Base-by-base conservation (phyloP, 1,140 invertebrate species). In the Rhopalosiphum maidis region DNA sequence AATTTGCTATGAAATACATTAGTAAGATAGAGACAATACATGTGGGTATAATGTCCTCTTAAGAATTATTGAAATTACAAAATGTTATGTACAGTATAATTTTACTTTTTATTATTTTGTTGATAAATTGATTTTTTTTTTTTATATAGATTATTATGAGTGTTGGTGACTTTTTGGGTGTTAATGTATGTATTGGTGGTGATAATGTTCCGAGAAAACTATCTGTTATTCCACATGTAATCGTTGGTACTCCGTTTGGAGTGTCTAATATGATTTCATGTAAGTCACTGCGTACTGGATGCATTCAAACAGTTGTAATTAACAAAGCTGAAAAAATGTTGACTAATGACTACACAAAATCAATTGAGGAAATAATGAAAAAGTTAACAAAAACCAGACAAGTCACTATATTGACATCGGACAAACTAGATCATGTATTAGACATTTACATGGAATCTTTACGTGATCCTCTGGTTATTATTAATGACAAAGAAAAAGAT, bases 301-400 rank as follows among this genome's bases (percentile, higher is more conserved):
- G 96, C 94, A 99, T 99, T 94, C 99, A 99, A 95, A 97, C 99
- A 95, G 99, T 99, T 95, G 99, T 99, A 18, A 96, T 99, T 94
- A 99, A 99, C 96, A 99, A 99, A 96, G 99, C 99, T 94, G 99
- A 99, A 96, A 99, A 99, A 96, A 99, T 99, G 99, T 97, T 99
- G 95, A 99, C 99, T 46, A 96, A 99, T 95, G 99, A 99, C 94
- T 99, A 99, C 95, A 99, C 99, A 95, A 99, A 99, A 96, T 99
- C 99, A 96, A 99, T 99, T 95, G 99, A 99, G 95, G 99, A 99
- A 96, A 98, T 99, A 88, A 99, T 99, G 96, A 98, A 98, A 95
- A 97, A 97, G 95, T 96, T 99, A 95, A 97, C 97, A 22, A 95
- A 96, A 91, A 98, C 98, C 95, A 98, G 99, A 93, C 99, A 99